phyloP scores from a whole-genome alignment of 2,797 vertebrate species.

The Furcifer pardalis region DNA sequence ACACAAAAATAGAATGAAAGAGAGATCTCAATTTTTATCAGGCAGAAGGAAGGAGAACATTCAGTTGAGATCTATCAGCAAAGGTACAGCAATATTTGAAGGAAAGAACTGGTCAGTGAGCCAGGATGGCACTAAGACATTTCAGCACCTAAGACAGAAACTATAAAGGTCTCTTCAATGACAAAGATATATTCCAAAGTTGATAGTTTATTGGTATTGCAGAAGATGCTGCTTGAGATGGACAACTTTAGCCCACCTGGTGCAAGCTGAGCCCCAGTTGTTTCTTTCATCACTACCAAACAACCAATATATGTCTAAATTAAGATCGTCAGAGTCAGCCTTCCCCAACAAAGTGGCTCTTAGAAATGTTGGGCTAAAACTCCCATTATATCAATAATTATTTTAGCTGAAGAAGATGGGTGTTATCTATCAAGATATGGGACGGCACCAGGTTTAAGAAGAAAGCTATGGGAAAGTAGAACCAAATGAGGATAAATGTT shows the following conservation, averaged over 20 bases:
- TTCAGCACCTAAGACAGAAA: background rate
- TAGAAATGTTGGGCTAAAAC: background rate
- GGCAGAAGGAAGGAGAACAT: background rate
- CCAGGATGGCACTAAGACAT: background rate
- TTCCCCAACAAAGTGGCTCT: background rate
- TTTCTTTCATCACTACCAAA: background rate
- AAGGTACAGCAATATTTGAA: too few relatives aligned
- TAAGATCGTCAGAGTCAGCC: background rate
- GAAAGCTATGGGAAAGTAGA: too few relatives aligned
- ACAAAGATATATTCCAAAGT: background rate
- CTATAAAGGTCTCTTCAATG: background rate
- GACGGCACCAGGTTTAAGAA: too few relatives aligned
- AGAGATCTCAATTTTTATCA: too few relatives aligned
- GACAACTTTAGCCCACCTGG: background rate
- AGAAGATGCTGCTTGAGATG: background rate
- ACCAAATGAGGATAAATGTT: background rate
- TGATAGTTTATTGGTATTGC: background rate
- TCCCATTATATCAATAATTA: background rate
- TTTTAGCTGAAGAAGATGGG: background rate
- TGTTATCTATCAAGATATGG: too few relatives aligned
- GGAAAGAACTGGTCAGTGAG: background rate
- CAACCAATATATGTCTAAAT: background rate
- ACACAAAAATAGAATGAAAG: background rate
- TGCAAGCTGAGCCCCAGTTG: background rate
- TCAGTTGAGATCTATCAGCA: background rate